Evolutionary conservation across 2,113 vertebrate species (phyloP), one percentile per base, ranked within the genome.

Genomic region (Bambusicola thoracicus): DNA sequence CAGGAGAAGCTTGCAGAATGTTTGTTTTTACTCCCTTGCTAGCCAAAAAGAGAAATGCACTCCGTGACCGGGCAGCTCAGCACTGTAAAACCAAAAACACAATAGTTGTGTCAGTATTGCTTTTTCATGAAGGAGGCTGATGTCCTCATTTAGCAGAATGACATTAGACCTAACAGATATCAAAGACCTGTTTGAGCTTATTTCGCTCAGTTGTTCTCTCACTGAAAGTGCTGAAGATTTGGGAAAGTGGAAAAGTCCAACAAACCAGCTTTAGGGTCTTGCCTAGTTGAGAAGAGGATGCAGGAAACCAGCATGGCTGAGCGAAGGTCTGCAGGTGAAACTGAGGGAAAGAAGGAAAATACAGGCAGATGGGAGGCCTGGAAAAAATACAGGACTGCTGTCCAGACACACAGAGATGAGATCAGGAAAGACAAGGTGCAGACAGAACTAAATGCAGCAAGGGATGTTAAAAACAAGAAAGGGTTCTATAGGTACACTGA

Each of bases 31-130:
- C 58, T 87, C 6, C 46, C 41, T 43, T 56, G 46, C 59, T 61
- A 92, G 56, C 15, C 59, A 43, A 62, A 0, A 3, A 75, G 30
- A 58, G 59, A 87, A 91, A 62, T 4, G 2, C 0, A 0, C 7
- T 21, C 5, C 17, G 38, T 2, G 10, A 56, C 89, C 22, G 9
- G 55, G 73, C 72, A 74, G 4, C 56, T 78, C 61, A 58, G 89
- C 40, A 38, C 34, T 67, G 6, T 25, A 30, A 11, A 69, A 78
- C 53, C 59, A 78, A 59, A 78, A 90, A 21, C 32, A 70, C 48
- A 56, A 38, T 16, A 66, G 79, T 59, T 43, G 20, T 0, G 2
- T 15, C 2, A 1, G 41, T 10, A 20, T 41, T 82, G 63, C 84
- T 29, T 59, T 69, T 46, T 80, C 34, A 38, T 72, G 68, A 9